These are phyloP conservation scores for Andrena minutula DNA, from an alignment of 2,888 invertebrate species.

Conservation along the genomic window DNA sequence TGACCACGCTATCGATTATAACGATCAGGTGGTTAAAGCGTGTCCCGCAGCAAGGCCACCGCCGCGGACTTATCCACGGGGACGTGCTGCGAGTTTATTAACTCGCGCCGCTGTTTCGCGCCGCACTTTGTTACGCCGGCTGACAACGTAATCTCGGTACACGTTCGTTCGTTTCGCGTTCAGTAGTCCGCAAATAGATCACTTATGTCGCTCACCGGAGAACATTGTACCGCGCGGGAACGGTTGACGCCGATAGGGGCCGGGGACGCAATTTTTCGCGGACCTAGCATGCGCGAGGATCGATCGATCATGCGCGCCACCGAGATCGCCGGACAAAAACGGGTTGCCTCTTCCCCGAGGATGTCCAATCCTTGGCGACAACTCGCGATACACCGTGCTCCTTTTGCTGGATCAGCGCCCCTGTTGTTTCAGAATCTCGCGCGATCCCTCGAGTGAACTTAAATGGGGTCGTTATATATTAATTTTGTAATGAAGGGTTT, in stretches of 20 bases:
- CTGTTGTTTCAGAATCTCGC: no score
- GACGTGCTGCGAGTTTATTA: conserved; percentile 66
- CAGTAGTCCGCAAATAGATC: conserved; percentile 65
- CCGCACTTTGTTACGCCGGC: conserved; percentile 61
- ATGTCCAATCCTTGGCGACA: no score
- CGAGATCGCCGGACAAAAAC: background rate
- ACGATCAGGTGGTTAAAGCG: conserved; percentile 58
- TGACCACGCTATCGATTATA: conserved; percentile 61
- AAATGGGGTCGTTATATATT: no score
- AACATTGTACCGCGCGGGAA: conserved; percentile 36
- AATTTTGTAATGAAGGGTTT: no score
- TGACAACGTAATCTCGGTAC: conserved; percentile 68
- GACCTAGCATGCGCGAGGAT: background rate
- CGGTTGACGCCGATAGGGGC: background rate
- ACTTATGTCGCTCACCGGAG: conserved; percentile 51
- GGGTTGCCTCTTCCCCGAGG: no score
- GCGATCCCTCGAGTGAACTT: no score
- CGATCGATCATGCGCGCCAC: conserved; percentile 7
- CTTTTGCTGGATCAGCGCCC: no score
- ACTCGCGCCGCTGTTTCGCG: conserved; percentile 58
- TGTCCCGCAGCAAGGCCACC: conserved; percentile 57
- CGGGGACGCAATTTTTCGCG: conserved; percentile 18
- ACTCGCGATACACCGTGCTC: no score
- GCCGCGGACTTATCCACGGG: conserved; percentile 53
- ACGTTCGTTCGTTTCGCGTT: conserved; percentile 53